Base-by-base conservation (phyloP, 92 coral and sea anemone species). In the Galaxea fascicularis region DNA sequence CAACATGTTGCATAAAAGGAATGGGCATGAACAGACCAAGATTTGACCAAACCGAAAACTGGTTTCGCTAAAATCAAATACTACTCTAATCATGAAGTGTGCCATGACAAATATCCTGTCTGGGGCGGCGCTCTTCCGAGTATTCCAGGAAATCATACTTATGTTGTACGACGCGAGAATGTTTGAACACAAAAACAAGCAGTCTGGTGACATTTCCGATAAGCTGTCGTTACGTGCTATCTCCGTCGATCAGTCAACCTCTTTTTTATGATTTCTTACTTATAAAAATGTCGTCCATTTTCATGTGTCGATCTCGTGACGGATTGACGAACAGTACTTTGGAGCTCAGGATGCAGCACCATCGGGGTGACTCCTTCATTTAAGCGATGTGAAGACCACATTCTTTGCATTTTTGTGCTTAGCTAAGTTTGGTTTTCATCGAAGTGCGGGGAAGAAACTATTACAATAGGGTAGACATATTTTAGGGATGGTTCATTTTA, bases 151-250 rank as follows among this genome's bases (percentile, higher is more conserved):
- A 53, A 53, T 53, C 39, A 59, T 59, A 11, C 10, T 35, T 31
- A 41, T 60, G 28, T 35, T 20, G 11, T 77, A 41, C 22, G 25
- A 14, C 25, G 59, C 31, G 0, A 31, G 31, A 29, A 35, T 76
- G 18, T 76, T 75, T 54, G 64, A 35, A 77, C 39, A 63, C 22
- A 60, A 77, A 77, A 58, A 14, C 65, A 58, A 76, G 46, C 51
- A 77, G 5, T 4, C 0, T 21, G 10, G 80, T 14, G 25, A 13
- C 28, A 45, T 41, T 77, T 62, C 58, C 59, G 13, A 17, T 59
- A 24, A 35, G 15, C 69, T 39, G 81, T 59, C 65, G 10, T 25
- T 31, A 14, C 20, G n/a, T 10, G 56, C 14, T 14, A 14, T 54
- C 11, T 60, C 21, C 24, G 14, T 0, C 30, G 29, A 28, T 22